Conservation (phyloP, 2,797 vertebrate genomes). For the Anabacerthia variegaticeps region DNA sequence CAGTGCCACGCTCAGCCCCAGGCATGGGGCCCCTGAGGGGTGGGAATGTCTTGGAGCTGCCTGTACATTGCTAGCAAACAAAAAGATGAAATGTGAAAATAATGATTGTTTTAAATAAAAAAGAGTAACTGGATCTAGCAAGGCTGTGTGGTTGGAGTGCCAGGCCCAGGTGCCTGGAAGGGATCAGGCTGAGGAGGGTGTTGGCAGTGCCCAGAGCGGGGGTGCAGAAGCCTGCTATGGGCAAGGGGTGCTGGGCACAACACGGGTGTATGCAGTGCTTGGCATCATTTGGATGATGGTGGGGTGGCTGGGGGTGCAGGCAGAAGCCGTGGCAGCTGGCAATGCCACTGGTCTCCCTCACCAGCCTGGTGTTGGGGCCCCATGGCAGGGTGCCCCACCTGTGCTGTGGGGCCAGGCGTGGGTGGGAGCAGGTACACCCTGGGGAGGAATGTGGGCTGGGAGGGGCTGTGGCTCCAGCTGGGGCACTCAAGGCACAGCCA, state of each 20-base stretch:
- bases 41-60: neutral
- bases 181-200: neutral
- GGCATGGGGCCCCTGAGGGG: neutral
- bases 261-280: neutral
- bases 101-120: conserved; percentile 71
- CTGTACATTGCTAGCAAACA: conserved; percentile 69
- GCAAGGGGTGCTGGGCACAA: too few relatives aligned
- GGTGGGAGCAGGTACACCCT: conserved; percentile 18
- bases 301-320: neutral
- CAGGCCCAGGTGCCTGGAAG: neutral
- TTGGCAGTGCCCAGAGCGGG: too few relatives aligned
- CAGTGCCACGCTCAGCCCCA: neutral
- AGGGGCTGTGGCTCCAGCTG: neutral
- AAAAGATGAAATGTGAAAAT: conserved; percentile 52
- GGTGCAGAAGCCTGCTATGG: neutral
- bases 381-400: neutral
- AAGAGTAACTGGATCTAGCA: neutral
- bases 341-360: neutral
- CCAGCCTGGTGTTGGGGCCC: neutral
- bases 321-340: neutral
- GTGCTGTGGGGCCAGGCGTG: neutral
- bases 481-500: neutral
- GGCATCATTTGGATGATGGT: neutral
- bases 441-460: conserved; percentile 62
- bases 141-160: neutral